Conservation (phyloP, 2,797 vertebrate species). For the Parauchenoglanis ngamensis region DNA sequence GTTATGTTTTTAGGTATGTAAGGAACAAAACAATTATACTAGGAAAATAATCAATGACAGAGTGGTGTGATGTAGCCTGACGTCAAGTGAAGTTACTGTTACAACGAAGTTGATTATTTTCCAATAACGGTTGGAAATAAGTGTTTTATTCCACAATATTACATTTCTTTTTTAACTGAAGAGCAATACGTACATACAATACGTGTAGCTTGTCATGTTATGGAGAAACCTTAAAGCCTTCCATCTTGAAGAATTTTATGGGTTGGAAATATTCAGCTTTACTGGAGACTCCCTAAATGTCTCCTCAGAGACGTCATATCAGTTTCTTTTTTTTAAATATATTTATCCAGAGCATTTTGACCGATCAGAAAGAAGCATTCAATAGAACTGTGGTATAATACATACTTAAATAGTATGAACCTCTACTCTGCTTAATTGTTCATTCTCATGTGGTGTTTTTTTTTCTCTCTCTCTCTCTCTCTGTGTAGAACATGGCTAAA, state of each 20-base stretch:
- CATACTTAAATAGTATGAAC: not conserved
- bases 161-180: not conserved
- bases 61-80: not conserved
- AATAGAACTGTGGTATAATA: not conserved
- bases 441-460: not conserved
- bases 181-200: not conserved
- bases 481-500: slow-evolving; percentile 77
- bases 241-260: not conserved
- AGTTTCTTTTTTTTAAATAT: no score
- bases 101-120: not conserved
- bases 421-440: not conserved
- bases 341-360: not conserved
- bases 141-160: not conserved
- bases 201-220: not conserved
- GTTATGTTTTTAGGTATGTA: not conserved
- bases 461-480: no score
- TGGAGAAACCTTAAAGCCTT: not conserved
- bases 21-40: not conserved
- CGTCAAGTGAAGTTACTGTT: not conserved
- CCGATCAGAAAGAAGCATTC: not conserved
- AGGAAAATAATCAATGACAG: not conserved
- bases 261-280: not conserved
- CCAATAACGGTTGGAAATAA: not conserved
- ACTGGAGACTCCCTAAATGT: not conserved
- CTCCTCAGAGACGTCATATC: not conserved